Evolutionary conservation across 2,797 vertebrate species (phyloP).

Genomic region (Lutjanus campechanus): DNA sequence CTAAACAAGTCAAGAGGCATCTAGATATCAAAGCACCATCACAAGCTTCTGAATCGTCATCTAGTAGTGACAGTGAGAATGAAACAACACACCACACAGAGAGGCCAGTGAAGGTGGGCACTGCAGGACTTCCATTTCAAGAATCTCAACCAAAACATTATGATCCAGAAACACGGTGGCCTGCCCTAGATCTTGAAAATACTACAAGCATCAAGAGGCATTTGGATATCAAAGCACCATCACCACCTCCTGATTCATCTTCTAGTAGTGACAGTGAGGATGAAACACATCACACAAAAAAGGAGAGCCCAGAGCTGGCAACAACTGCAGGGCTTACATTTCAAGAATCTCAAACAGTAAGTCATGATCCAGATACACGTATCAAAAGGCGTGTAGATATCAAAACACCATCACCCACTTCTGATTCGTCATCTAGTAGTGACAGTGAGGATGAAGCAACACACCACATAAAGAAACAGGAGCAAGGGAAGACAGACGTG

Average conservation of each 20-base stretch:
- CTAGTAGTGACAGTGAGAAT: slow-evolving; percentile 35
- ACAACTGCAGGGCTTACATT: neutral
- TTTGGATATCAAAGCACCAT: slow-evolving; percentile 40
- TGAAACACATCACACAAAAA: neutral
- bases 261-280: slow-evolving; percentile 16
- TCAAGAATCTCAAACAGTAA: slow-evolving; percentile 7
- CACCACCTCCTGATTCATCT: neutral
- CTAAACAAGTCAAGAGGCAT: neutral
- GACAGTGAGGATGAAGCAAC: slow-evolving; percentile 24
- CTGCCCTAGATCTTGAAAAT: neutral
- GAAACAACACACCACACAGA: neutral
- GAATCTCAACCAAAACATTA: neutral
- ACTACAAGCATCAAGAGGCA: slow-evolving; percentile 34
- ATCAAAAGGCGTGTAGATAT: neutral
- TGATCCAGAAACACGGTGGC: slow-evolving; percentile 4
- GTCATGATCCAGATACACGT: neutral
- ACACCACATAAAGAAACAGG: neutral
- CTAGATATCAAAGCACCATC: slow-evolving; percentile 30
- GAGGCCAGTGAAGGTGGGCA: neutral
- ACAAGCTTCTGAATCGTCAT: neutral
- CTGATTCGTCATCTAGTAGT: slow-evolving; percentile 20
- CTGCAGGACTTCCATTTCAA: neutral
- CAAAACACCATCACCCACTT: neutral
- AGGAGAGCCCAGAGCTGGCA: neutral
- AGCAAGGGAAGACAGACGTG: no score